phyloP scores from a whole-genome alignment of 35 echinoderm and acorn worm species.

The Hemicentrotus pulcherrimus region DNA sequence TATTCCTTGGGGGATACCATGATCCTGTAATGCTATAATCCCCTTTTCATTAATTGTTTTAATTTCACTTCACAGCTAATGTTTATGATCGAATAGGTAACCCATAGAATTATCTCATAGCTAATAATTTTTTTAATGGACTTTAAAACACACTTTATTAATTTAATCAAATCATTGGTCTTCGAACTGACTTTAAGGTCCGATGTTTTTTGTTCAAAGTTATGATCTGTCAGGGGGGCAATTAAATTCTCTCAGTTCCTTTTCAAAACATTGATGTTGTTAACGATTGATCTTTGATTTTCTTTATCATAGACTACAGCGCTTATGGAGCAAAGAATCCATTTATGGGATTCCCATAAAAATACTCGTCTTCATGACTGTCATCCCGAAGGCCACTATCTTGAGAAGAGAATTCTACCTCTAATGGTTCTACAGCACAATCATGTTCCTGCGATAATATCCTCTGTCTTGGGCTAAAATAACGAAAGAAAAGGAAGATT shows the following conservation, averaged over 20 bases:
- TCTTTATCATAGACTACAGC: background rate
- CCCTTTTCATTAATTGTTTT: too few species aligned
- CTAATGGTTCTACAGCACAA: background rate
- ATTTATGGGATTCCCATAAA: slow-evolving; percentile 31
- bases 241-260: too few species aligned
- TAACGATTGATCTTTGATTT: background rate
- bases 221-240: background rate
- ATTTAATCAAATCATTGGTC: background rate
- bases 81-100: background rate
- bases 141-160: background rate
- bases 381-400: background rate
- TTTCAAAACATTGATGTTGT: too few species aligned
- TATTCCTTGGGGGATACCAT: too few species aligned
- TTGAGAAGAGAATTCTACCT: background rate
- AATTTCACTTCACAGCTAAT: background rate
- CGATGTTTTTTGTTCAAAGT: background rate
- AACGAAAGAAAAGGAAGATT: too few species aligned
- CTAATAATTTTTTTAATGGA: background rate
- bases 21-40: too few species aligned
- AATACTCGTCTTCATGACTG: background rate
- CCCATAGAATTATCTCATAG: background rate
- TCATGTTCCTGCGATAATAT: too few species aligned
- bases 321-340: slow-evolving; percentile 27
- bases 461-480: too few species aligned
- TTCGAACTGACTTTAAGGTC: background rate